Evolutionary conservation across 1,140 invertebrate species (phyloP).

Genomic region (Hyphantria cunea): DNA sequence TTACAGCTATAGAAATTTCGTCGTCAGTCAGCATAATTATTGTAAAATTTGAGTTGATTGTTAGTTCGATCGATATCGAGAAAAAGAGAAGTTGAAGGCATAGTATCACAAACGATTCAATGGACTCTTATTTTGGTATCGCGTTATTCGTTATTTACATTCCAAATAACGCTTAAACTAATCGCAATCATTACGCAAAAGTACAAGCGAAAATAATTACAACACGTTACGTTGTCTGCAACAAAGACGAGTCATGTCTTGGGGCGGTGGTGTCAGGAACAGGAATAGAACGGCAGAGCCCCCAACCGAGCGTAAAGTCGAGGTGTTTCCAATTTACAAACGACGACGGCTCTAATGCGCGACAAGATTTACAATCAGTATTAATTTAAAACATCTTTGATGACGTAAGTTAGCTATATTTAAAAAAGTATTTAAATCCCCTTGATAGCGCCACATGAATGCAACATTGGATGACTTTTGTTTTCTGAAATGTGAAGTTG

Average conservation of each 20-base stretch:
- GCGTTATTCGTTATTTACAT: constrained; percentile 7
- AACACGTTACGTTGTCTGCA: constrained; percentile 55
- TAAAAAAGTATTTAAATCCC: constrained; percentile 45
- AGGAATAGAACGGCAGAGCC: constrained; percentile 64
- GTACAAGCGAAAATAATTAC: constrained; percentile 72
- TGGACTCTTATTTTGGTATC: constrained; percentile 14
- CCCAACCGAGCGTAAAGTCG: constrained; percentile 42
- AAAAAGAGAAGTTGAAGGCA: constrained; percentile 15
- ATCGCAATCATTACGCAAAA: constrained; percentile 54
- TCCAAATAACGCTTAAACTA: constrained; percentile 34
- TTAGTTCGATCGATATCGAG: constrained; percentile 12
- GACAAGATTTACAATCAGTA: constrained; percentile 65
- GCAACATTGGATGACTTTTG: constrained; percentile 14
- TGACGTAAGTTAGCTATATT: constrained; percentile 69
- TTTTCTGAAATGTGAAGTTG: constrained; percentile 12
- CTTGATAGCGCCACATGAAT: constrained; percentile 17
- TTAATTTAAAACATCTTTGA: constrained; percentile 67
- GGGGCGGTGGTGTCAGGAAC: constrained; percentile 61
- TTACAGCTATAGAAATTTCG: constrained; percentile 42
- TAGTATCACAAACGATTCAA: constrained; percentile 15
- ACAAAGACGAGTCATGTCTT: constrained; percentile 55
- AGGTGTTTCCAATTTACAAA: constrained; percentile 70
- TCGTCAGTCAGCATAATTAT: constrained; percentile 40
- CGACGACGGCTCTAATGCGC: constrained; percentile 52
- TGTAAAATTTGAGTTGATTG: constrained; percentile 24